Conservation (phyloP, 2,797 vertebrate species). For the Acrocephalus scirpaceus region DNA sequence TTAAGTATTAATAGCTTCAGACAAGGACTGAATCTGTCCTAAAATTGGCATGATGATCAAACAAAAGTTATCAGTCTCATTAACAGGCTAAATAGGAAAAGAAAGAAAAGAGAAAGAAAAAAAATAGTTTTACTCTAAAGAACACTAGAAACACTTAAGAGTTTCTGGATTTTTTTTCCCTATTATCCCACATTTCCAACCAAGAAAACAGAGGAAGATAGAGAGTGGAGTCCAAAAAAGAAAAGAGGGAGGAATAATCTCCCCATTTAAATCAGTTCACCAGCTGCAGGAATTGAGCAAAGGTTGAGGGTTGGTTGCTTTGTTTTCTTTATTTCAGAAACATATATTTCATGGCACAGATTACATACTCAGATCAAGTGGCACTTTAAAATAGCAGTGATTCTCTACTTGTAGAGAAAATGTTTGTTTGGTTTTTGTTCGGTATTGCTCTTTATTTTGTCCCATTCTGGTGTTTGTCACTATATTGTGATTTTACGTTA, state of each 20-base stretch:
- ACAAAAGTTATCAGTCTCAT: not conserved
- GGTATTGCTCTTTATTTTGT: not conserved
- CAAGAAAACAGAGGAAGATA: not conserved
- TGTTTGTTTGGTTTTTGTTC: not conserved
- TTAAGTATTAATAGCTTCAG: not conserved
- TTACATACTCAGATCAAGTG: not conserved
- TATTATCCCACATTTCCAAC: not conserved
- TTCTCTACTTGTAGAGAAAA: not conserved
- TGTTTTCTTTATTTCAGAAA: not conserved
- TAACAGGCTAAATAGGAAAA: not conserved
- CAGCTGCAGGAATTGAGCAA: not conserved
- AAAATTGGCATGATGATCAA: not conserved
- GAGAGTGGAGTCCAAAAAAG: fast-evolving
- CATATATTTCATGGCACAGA: not conserved
- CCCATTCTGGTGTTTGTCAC: not conserved
- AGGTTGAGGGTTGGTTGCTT: not conserved
- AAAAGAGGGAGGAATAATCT: not conserved
- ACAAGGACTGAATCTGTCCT: not conserved
- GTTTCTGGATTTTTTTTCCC: not conserved
- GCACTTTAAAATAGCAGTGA: not conserved
- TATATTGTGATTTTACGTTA: not conserved
- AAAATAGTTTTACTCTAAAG: not conserved
- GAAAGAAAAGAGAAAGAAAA: not conserved
- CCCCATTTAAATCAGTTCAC: not conserved
- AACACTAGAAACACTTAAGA: not conserved